phyloP scores from a whole-genome alignment of 2,797 vertebrate genomes.

The Protosalanx chinensis region DNA sequence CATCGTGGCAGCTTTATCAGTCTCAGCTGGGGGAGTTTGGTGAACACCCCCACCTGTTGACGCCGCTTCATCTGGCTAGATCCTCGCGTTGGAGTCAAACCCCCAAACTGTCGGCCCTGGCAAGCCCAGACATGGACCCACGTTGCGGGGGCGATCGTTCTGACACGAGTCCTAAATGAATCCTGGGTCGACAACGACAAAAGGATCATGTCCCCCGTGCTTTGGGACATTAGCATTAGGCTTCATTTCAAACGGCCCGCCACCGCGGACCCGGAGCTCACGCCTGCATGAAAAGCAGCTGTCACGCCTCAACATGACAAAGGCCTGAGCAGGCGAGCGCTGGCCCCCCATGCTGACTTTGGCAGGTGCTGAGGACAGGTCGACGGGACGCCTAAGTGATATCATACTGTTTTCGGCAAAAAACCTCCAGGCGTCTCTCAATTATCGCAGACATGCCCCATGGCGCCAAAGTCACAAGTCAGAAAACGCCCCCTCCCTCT shows the following conservation, averaged over 20 bases:
- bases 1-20: background rate
- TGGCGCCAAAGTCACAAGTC: constrained; percentile 8
- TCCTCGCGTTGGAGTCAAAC: background rate
- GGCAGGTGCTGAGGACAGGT: constrained; percentile 21
- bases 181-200: constrained; percentile 20
- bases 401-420: constrained; percentile 25
- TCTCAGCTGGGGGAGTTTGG: background rate
- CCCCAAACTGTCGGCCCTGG: constrained; percentile 10
- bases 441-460: constrained; percentile 19
- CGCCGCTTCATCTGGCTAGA: background rate
- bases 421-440: constrained; percentile 23
- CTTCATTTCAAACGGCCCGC: constrained; percentile 18
- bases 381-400: constrained; percentile 28
- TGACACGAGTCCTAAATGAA: constrained; percentile 19
- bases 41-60: constrained; percentile 3
- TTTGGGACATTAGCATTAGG: constrained; percentile 2
- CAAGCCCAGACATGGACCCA: constrained; percentile 26
- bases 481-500: background rate
- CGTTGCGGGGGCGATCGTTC: constrained; percentile 21
- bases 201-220: constrained; percentile 10
- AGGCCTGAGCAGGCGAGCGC: constrained; percentile 22
- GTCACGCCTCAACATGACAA: constrained; percentile 34
- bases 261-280: constrained; percentile 3
- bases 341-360: constrained; percentile 20
- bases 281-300: constrained; percentile 31